phyloP scores from a whole-genome alignment of 1,140 invertebrate species.

The Halictus rubicundus region DNA sequence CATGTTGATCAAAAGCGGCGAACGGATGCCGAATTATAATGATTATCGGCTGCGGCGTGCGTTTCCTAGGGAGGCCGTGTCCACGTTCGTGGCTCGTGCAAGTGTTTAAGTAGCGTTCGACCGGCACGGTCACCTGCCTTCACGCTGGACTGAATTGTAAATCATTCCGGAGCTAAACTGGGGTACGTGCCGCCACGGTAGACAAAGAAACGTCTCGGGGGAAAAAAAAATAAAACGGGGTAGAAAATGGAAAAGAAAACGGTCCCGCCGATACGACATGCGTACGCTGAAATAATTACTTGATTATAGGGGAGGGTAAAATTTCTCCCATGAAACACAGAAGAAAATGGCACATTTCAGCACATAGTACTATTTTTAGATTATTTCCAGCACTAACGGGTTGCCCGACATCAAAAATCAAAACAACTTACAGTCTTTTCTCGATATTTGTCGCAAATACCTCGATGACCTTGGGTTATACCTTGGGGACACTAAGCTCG shows the following conservation, averaged over 20 bases:
- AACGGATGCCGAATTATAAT: conserved; percentile 44
- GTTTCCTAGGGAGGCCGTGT: conserved; percentile 30
- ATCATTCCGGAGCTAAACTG: conserved; percentile 79
- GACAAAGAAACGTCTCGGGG: background rate
- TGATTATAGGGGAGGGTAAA: too few relatives aligned
- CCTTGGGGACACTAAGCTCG: too few relatives aligned
- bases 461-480: too few relatives aligned
- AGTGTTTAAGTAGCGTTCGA: conserved; percentile 68
- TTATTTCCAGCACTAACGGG: too few relatives aligned
- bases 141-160: conserved; percentile 78
- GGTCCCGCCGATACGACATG: background rate
- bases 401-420: too few relatives aligned
- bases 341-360: too few relatives aligned
- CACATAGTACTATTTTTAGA: too few relatives aligned
- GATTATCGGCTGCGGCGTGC: conserved; percentile 36
- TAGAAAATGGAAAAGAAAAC: background rate
- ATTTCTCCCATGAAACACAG: too few relatives aligned
- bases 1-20: conserved; percentile 10
- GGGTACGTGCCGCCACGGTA: conserved; percentile 74
- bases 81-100: conserved; percentile 53
- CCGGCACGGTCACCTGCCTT: conserved; percentile 75
- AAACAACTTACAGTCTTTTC: too few relatives aligned
- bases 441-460: too few relatives aligned
- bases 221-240: background rate
- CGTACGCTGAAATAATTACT: background rate